A percentile compares a stretch with the other conserved stretches of the same genome.
These are phyloP conservation scores for Chinchilla lanigera DNA, from an alignment of 2,113 vertebrate genomes.

Conservation along the genomic window DNA sequence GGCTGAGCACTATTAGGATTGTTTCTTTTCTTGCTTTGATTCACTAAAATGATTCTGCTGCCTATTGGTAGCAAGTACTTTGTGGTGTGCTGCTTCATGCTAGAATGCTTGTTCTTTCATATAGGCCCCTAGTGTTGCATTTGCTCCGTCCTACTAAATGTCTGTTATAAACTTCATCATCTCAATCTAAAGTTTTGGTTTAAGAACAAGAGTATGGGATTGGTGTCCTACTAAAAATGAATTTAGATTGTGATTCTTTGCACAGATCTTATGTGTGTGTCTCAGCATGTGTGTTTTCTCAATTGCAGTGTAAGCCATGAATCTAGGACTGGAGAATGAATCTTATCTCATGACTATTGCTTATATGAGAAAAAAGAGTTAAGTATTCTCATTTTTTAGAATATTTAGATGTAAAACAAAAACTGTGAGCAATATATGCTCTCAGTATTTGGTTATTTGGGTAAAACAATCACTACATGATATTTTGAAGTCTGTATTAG, in stretches of 20 bases:
- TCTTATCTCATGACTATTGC: not conserved
- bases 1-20: not conserved
- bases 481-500: not conserved
- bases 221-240: not conserved
- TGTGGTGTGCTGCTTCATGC: not conserved
- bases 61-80: not conserved
- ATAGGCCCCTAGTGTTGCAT: not conserved
- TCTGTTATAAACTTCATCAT: not conserved
- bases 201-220: not conserved
- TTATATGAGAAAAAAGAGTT: not conserved
- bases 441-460: not conserved
- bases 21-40: not conserved
- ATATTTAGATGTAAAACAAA: not conserved
- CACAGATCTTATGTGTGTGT: not conserved
- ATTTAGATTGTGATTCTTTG: not conserved
- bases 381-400: not conserved
- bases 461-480: not conserved
- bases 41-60: not conserved
- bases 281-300: not conserved
- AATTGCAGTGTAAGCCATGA: not conserved
- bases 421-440: not conserved
- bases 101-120: not conserved
- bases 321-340: not conserved
- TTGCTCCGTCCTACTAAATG: not conserved
- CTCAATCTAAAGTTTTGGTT: not conserved